Percentiles rank a stretch among this genome's conserved stretches.
These are phyloP conservation scores for Orthonevra nobilis DNA, from an alignment of 2,888 invertebrate species.

Conservation along the genomic window DNA sequence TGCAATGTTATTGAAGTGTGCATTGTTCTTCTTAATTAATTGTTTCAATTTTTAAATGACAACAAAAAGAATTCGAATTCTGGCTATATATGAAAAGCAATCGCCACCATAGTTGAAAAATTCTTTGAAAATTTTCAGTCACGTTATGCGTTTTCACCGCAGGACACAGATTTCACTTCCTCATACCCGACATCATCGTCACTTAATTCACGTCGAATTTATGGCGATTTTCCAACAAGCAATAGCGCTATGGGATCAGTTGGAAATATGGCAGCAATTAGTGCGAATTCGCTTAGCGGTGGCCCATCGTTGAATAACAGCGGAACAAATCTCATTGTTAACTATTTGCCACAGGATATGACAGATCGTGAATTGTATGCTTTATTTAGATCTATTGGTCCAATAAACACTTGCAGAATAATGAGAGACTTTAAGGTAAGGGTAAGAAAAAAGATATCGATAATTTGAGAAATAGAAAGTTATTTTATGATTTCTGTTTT, in stretches of 20 bases:
- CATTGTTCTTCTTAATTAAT: slow-evolving; percentile 28
- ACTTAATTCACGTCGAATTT: slow-evolving; percentile 77
- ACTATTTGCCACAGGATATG: slow-evolving; percentile 96
- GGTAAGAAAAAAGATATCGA: slow-evolving; percentile 55
- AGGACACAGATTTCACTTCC: slow-evolving; percentile 81
- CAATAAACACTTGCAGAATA: slow-evolving; percentile 93
- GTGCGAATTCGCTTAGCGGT: slow-evolving; percentile 75
- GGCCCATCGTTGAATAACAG: slow-evolving; percentile 73
- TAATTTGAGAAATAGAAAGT: slow-evolving; percentile 54
- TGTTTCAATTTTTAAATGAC: slow-evolving; percentile 51
- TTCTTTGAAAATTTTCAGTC: slow-evolving; percentile 80
- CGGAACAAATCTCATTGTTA: slow-evolving; percentile 94
- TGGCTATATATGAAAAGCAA: slow-evolving; percentile 74
- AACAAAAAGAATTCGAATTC: slow-evolving; percentile 53
- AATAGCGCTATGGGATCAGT: slow-evolving; percentile 76
- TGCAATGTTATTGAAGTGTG: slow-evolving; percentile 58
- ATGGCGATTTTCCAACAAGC: slow-evolving; percentile 78
- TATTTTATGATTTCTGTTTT: slow-evolving; percentile 37
- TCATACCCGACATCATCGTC: slow-evolving; percentile 79
- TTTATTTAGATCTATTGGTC: slow-evolving; percentile 93
- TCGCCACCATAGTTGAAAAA: slow-evolving; percentile 76
- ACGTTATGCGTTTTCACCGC: slow-evolving; percentile 81
- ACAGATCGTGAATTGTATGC: slow-evolving; percentile 94
- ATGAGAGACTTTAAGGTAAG: slow-evolving; percentile 93
- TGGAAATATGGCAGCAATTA: slow-evolving; percentile 76